These are phyloP conservation scores for Mastomys natalensis DNA, from an alignment of 2,113 vertebrate species.

Conservation along the genomic window DNA sequence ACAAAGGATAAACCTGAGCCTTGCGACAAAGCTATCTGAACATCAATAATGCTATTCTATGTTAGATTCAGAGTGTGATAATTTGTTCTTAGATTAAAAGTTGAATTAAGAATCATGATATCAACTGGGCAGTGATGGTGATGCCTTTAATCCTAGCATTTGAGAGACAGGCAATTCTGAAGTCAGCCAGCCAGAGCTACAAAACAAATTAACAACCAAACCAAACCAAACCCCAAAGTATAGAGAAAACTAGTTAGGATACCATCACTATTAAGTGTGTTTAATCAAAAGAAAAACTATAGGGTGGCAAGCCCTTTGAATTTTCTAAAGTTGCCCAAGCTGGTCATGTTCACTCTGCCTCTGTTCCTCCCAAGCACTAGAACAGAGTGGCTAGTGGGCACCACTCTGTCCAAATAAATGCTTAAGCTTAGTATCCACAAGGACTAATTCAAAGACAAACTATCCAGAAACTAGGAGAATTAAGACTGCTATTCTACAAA, in stretches of 20 bases:
- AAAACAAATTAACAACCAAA: neutral
- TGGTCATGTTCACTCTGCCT: neutral
- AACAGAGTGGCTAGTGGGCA: no score
- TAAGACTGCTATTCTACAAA: neutral
- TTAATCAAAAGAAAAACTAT: neutral
- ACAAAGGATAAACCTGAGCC: neutral
- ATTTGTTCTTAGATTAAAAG: neutral
- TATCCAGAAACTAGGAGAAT: neutral
- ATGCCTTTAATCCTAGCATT: neutral
- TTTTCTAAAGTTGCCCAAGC: neutral
- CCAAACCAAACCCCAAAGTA: neutral
- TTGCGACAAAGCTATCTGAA: slow-evolving; percentile 31
- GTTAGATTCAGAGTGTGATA: neutral
- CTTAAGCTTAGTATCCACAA: neutral
- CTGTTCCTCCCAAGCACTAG: neutral
- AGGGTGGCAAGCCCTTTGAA: neutral
- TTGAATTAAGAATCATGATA: neutral
- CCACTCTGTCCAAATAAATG: neutral
- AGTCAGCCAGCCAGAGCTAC: neutral
- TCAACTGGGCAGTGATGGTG: neutral
- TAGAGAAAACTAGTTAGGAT: neutral
- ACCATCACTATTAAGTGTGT: neutral
- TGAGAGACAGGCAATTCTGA: neutral
- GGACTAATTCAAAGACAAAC: slow-evolving; percentile 30
- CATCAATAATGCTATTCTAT: neutral